phyloP scores from a whole-genome alignment of 1,140 invertebrate species.

The Drosophila athabasca region DNA sequence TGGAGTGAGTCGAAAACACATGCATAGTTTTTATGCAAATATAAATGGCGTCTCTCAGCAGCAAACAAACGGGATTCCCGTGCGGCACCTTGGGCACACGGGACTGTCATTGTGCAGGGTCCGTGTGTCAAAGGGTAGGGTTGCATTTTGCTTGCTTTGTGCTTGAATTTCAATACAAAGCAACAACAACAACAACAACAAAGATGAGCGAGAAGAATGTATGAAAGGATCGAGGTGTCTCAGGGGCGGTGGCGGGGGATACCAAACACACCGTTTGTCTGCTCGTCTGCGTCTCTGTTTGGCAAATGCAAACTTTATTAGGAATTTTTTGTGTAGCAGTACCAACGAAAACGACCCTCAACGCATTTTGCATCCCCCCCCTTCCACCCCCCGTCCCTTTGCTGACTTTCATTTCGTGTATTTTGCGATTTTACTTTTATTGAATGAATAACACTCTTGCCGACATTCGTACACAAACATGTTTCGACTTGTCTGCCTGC shows the following conservation, averaged over 20 bases:
- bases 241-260: neutral
- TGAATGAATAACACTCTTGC: conserved; percentile 50
- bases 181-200: conserved; percentile 41
- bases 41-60: neutral
- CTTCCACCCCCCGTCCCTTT: neutral
- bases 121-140: conserved; percentile 9
- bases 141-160: conserved; percentile 57
- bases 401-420: conserved; percentile 24
- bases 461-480: conserved; percentile 36
- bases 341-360: conserved; percentile 17
- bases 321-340: conserved; percentile 60
- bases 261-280: conserved; percentile 56
- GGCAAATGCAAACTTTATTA: conserved; percentile 79
- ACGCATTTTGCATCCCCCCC: neutral
- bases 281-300: conserved; percentile 70
- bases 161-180: conserved; percentile 57
- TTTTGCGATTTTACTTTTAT: conserved; percentile 38
- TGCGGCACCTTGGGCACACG: conserved; percentile 16
- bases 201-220: conserved; percentile 1
- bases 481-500: conserved; percentile 18
- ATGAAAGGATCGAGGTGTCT: neutral
- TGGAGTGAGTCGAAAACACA: conserved; percentile 26
- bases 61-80: conserved; percentile 7
- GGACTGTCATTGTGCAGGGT: too few species aligned
- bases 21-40: conserved; percentile 76